Conservation (phyloP, 92 coral and sea anemone species). For the Epizoanthus ramosus region DNA sequence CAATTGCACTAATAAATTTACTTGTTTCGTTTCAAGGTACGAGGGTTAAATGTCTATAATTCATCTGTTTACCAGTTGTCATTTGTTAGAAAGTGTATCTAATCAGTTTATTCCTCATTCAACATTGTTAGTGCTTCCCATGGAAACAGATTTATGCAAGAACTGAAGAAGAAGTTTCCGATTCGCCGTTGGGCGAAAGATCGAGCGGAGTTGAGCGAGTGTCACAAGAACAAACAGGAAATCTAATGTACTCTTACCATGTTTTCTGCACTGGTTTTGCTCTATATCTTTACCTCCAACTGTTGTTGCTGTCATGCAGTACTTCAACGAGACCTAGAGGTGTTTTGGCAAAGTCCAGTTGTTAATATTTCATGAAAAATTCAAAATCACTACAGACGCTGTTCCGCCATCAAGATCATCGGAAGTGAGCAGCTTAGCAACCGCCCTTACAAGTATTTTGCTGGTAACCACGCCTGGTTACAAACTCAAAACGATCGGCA, state of each 20-base stretch:
- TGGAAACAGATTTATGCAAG: constrained; percentile 6
- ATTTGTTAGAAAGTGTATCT: background rate
- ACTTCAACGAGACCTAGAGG: background rate
- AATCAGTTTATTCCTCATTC: background rate
- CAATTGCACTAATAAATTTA: no score
- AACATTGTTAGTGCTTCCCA: constrained; percentile 8
- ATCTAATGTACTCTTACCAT: background rate
- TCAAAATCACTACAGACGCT: background rate
- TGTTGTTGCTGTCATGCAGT: background rate
- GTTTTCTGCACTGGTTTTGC: background rate
- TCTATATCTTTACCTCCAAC: background rate
- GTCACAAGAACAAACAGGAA: background rate
- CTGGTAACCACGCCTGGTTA: no score
- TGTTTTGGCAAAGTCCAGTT: background rate
- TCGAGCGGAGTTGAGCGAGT: background rate
- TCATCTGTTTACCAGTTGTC: background rate
- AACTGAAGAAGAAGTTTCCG: no score
- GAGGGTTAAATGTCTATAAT: background rate
- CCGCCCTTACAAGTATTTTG: background rate
- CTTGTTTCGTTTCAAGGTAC: no score
- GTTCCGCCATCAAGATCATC: constrained; percentile 2
- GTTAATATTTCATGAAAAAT: constrained; percentile 21
- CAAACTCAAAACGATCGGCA: no score
- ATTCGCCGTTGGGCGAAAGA: background rate
- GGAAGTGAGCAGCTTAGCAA: constrained; percentile 2